A percentile compares a stretch with the other conserved stretches of the same genome.
Evolutionary conservation across 2,797 vertebrate genomes (phyloP).

Genomic region (Picus viridis): DNA sequence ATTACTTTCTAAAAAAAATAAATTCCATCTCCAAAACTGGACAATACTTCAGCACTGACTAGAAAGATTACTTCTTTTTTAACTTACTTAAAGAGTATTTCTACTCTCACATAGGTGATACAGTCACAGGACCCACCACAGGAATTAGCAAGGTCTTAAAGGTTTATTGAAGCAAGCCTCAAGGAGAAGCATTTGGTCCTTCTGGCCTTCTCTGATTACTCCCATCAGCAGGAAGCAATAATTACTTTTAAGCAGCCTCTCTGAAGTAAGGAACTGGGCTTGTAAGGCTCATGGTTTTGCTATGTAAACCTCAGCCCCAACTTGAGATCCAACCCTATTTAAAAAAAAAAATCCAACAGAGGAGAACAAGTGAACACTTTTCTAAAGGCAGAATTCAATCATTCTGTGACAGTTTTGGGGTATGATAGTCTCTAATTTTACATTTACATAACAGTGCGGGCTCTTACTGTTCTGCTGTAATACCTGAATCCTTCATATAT

Average conservation of each 20-base stretch:
- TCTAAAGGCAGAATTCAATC: not conserved
- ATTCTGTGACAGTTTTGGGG: not conserved
- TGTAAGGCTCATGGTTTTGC: not conserved
- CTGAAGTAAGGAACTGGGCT: not conserved
- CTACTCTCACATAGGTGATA: not conserved
- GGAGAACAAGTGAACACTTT: not conserved
- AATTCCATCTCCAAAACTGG: not conserved
- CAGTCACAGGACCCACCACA: not conserved
- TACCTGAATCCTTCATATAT: not conserved
- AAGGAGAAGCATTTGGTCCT: not conserved
- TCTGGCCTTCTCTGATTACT: not conserved
- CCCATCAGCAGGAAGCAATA: not conserved
- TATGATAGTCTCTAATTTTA: not conserved
- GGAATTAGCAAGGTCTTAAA: not conserved
- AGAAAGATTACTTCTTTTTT: not conserved
- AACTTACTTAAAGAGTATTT: not conserved
- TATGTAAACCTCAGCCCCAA: not conserved
- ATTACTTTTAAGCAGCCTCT: not conserved
- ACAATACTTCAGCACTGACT: not conserved
- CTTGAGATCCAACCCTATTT: not conserved
- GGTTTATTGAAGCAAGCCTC: not conserved
- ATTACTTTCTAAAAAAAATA: not conserved
- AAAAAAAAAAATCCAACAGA: not conserved
- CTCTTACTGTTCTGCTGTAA: not conserved
- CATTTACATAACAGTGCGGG: not conserved